Conservation (phyloP, 2,113 vertebrate genomes). For the Cairina moschata region DNA sequence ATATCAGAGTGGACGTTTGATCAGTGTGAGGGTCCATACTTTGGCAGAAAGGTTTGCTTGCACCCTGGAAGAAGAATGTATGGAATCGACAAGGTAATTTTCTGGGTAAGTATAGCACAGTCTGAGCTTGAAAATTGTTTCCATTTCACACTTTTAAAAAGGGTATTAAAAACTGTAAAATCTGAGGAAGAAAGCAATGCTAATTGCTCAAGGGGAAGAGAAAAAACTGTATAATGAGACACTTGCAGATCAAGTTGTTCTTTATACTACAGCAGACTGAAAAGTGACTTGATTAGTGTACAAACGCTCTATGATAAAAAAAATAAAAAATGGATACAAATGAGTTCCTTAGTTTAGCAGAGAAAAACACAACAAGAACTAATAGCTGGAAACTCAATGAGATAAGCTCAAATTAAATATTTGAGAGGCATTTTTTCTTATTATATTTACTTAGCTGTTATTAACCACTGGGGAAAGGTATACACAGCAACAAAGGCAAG, state of each 20-base stretch:
- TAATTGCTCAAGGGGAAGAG: not conserved
- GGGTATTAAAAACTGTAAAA: not conserved
- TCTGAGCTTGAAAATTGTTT: not conserved
- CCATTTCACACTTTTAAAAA: not conserved
- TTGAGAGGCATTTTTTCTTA: not conserved
- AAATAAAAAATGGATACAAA: not conserved
- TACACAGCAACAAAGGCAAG: not conserved
- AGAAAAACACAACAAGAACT: not conserved
- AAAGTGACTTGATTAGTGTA: not conserved
- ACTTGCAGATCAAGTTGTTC: not conserved
- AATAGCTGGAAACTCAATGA: not conserved
- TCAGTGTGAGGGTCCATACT: not conserved
- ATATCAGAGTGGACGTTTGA: not conserved
- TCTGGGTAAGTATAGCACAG: not conserved
- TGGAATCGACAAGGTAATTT: not conserved
- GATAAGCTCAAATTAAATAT: not conserved
- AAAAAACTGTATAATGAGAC: not conserved
- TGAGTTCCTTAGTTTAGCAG: not conserved
- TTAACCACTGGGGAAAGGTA: not conserved
- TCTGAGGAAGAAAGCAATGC: not conserved
- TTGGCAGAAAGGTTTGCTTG: not conserved
- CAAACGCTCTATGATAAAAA: not conserved
- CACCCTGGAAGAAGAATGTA: not conserved
- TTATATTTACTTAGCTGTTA: not conserved
- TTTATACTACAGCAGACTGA: not conserved